Conservation (phyloP, 2,797 vertebrate species). For the Setipinna tenuifilis region DNA sequence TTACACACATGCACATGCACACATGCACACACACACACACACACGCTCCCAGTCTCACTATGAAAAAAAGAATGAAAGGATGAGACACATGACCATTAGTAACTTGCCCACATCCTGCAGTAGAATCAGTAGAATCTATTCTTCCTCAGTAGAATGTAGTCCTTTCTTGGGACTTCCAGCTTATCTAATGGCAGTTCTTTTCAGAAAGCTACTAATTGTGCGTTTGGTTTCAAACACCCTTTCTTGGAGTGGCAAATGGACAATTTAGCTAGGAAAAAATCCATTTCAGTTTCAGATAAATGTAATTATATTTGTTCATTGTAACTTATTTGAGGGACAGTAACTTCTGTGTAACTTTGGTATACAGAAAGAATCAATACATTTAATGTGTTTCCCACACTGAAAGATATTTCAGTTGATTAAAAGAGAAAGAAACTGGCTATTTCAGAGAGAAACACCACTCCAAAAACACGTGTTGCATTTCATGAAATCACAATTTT, state of each 20-base stretch:
- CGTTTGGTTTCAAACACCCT: background rate
- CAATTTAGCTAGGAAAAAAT: background rate
- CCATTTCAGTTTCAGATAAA: background rate
- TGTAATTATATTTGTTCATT: background rate
- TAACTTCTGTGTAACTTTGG: background rate
- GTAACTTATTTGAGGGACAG: background rate
- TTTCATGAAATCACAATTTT: background rate
- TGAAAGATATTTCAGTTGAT: background rate
- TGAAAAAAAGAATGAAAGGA: background rate
- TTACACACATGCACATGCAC: background rate
- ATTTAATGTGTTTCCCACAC: background rate
- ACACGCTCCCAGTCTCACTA: background rate
- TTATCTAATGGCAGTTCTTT: background rate
- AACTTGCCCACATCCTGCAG: background rate
- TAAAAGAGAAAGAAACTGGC: background rate
- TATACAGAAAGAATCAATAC: background rate
- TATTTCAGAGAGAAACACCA: background rate
- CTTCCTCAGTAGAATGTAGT: no score
- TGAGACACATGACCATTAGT: background rate
- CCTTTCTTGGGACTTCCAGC: background rate
- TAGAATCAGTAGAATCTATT: background rate
- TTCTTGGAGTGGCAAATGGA: background rate
- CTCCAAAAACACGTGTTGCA: background rate
- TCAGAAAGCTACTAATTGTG: background rate
- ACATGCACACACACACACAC: background rate